phyloP scores from a whole-genome alignment of 2,113 vertebrate genomes.

The Pangasianodon hypophthalmus region DNA sequence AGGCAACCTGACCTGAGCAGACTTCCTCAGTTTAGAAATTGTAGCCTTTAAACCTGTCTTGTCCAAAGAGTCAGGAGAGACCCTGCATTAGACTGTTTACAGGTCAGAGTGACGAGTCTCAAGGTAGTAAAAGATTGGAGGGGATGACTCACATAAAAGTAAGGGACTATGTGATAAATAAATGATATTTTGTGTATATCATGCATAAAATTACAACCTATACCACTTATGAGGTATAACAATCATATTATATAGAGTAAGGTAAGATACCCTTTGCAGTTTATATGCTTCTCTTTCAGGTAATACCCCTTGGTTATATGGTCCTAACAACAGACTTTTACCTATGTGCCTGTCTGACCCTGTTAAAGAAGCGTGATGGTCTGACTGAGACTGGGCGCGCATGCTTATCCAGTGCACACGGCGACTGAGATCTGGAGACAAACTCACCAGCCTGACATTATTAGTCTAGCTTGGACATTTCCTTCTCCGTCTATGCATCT shows the following conservation, averaged over 20 bases:
- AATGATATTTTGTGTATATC: conserved; percentile 33
- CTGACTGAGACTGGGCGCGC: neutral
- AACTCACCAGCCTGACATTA: conserved; percentile 35
- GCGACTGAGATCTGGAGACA: neutral
- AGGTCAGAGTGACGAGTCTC: neutral
- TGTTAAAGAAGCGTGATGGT: conserved; percentile 46
- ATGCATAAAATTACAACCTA: neutral
- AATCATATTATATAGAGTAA: conserved; percentile 39
- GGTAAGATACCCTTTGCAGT: conserved; percentile 34
- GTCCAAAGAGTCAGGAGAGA: conserved; percentile 40
- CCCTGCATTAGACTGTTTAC: conserved; percentile 20
- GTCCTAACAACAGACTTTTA: conserved; percentile 48
- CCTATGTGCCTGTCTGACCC: conserved; percentile 73
- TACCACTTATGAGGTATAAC: conserved; percentile 33
- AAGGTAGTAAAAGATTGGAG: neutral
- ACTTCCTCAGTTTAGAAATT: conserved; percentile 34
- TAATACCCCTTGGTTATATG: conserved; percentile 57
- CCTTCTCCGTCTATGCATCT: conserved; percentile 29
- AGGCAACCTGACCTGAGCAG: conserved; percentile 70
- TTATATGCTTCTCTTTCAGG: conserved; percentile 63
- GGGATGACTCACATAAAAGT: neutral
- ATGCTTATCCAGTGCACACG: conserved; percentile 17
- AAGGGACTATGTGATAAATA: neutral
- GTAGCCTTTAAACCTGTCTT: conserved; percentile 46
- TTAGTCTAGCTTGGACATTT: neutral